Percentiles rank a stretch among this genome's conserved stretches.
Conservation (phyloP, 2,888 invertebrate genomes). For the Himalopsyche tibetana region DNA sequence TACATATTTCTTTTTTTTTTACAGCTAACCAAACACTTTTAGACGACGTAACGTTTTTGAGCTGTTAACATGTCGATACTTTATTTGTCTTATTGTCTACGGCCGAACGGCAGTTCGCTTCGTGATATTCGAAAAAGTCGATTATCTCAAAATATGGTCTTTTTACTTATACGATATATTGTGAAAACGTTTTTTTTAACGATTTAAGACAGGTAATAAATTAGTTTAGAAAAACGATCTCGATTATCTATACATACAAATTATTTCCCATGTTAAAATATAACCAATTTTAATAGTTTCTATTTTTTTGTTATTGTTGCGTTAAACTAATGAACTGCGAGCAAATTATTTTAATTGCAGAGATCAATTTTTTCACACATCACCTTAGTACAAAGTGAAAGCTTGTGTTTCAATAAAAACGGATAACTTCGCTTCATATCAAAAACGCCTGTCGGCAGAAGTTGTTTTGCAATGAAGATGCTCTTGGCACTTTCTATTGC, state of each 20-base stretch:
- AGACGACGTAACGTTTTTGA: too few species aligned
- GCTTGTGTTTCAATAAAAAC: background rate
- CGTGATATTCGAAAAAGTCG: too few species aligned
- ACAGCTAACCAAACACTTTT: too few species aligned
- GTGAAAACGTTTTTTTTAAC: too few species aligned
- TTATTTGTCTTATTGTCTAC: too few species aligned
- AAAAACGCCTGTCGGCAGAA: constrained; percentile 15
- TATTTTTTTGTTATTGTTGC: background rate
- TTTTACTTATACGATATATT: too few species aligned
- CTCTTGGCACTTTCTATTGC: constrained; percentile 11
- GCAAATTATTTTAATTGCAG: background rate
- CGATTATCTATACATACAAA: background rate
- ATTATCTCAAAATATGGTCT: too few species aligned
- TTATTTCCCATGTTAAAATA: background rate
- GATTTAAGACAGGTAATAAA: too few species aligned
- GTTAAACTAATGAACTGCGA: background rate
- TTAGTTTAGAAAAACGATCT: too few species aligned
- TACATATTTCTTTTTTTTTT: too few species aligned
- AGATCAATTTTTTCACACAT: constrained; percentile 34
- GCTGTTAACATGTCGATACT: too few species aligned
- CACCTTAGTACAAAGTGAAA: constrained; percentile 16
- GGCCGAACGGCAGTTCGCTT: too few species aligned
- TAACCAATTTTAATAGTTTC: background rate
- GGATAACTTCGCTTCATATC: constrained; percentile 16
- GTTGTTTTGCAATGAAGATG: constrained; percentile 24